These are phyloP conservation scores for Tympanoctomys barrerae DNA, from an alignment of 2,797 vertebrate species.

Conservation along the genomic window DNA sequence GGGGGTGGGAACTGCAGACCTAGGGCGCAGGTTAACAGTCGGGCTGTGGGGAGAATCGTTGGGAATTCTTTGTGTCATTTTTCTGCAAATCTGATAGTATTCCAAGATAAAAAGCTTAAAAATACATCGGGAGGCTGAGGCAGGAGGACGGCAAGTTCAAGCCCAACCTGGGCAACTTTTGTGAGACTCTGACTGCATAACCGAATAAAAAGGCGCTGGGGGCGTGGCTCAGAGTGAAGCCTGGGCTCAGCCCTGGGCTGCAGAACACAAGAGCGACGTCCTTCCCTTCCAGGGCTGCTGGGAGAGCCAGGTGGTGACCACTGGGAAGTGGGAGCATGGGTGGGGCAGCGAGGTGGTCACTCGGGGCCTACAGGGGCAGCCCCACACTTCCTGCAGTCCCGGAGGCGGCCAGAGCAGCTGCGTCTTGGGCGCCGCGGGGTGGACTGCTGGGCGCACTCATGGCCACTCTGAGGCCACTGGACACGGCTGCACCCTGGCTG, in stretches of 20 bases:
- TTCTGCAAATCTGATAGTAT: neutral
- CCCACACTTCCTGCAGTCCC: neutral
- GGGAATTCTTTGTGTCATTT: neutral
- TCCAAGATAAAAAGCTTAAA: neutral
- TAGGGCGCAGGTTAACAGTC: rapidly evolving
- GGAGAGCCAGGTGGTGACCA: rapidly evolving
- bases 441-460: neutral
- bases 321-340: rapidly evolving
- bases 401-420: too few species aligned
- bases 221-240: neutral
- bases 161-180: neutral
- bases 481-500: too few species aligned
- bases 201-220: neutral
- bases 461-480: neutral
- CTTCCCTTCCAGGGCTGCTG: rapidly evolving
- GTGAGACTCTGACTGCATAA: neutral
- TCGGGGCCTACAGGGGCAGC: rapidly evolving
- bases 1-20: rapidly evolving
- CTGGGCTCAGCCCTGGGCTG: neutral
- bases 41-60: rapidly evolving
- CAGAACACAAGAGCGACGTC: neutral
- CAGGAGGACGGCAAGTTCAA: neutral
- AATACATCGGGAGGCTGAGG: neutral
- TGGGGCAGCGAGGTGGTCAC: neutral
- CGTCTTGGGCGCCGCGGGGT: rapidly evolving